A percentile compares a stretch with the other conserved stretches of the same genome.
phyloP scores from a whole-genome alignment of 2,797 vertebrate genomes.

The Dermochelys coriacea region DNA sequence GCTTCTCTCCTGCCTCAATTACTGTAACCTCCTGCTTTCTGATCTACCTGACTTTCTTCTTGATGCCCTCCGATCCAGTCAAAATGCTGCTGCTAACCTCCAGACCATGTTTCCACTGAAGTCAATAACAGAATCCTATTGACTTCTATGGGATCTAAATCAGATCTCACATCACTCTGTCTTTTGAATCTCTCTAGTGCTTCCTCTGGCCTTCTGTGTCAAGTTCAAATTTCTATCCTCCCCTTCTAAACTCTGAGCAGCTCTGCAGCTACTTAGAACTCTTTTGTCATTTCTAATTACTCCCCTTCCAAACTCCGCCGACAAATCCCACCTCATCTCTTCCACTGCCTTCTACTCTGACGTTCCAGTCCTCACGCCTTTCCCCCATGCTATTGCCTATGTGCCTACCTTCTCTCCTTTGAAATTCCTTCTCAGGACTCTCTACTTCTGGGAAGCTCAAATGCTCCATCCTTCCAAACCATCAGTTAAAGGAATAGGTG shows the following conservation, averaged over 20 bases:
- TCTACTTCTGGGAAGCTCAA: neutral
- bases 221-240: neutral
- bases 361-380: neutral
- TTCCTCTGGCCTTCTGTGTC: neutral
- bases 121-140: neutral
- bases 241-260: neutral
- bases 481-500: neutral
- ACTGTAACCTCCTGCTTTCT: neutral
- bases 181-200: neutral
- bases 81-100: neutral
- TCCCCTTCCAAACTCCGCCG: neutral
- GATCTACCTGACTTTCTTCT: neutral
- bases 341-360: neutral
- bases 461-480: neutral
- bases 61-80: neutral
- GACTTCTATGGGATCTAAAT: neutral
- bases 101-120: neutral
- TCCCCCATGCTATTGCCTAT: neutral
- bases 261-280: neutral
- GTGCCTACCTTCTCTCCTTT: neutral
- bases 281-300: conserved; percentile 4
- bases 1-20: neutral
- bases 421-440: neutral
- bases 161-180: neutral
- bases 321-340: neutral